Percentiles rank a stretch among this genome's conserved stretches.
Evolutionary conservation across 2,888 invertebrate species (phyloP).

Genomic region (Leptopilina syphax): DNA sequence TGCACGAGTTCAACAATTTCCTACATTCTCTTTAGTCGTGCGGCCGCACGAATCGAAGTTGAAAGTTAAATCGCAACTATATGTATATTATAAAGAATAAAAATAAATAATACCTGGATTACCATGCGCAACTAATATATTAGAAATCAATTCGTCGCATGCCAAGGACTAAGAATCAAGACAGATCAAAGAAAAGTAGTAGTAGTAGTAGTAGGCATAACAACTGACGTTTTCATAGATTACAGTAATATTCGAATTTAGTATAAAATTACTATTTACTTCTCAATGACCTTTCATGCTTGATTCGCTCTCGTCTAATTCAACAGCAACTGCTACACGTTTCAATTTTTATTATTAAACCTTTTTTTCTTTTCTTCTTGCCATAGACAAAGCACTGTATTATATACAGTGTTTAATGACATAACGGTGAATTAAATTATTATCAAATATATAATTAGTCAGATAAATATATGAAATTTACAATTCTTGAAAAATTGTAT

Average conservation of each 20-base stretch:
- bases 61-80: slow-evolving; percentile 30
- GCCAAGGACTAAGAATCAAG: slow-evolving; percentile 20
- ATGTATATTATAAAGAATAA: slow-evolving; percentile 1
- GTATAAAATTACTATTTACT: slow-evolving; percentile 33
- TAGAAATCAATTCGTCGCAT: slow-evolving; percentile 36
- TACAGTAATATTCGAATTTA: slow-evolving; percentile 38
- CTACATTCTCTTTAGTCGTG: slow-evolving; percentile 41
- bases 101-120: slow-evolving; percentile 35
- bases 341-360: slow-evolving; percentile 4
- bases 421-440: too few species aligned
- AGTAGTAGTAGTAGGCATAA: slow-evolving; percentile 1
- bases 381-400: too few species aligned
- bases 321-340: slow-evolving; percentile 21
- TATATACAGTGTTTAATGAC: too few species aligned
- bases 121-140: slow-evolving; percentile 40
- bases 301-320: slow-evolving; percentile 3
- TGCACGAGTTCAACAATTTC: slow-evolving; percentile 35
- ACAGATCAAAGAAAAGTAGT: slow-evolving; percentile 17
- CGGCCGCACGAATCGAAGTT: slow-evolving; percentile 33
- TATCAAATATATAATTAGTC: too few species aligned
- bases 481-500: too few species aligned
- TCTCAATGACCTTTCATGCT: slow-evolving; percentile 24
- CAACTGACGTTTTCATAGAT: slow-evolving; percentile 8
- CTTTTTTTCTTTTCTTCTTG: not conserved
- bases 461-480: too few species aligned